These are phyloP conservation scores for Deilephila porcellus DNA, from an alignment of 2,888 invertebrate genomes.

Conservation along the genomic window DNA sequence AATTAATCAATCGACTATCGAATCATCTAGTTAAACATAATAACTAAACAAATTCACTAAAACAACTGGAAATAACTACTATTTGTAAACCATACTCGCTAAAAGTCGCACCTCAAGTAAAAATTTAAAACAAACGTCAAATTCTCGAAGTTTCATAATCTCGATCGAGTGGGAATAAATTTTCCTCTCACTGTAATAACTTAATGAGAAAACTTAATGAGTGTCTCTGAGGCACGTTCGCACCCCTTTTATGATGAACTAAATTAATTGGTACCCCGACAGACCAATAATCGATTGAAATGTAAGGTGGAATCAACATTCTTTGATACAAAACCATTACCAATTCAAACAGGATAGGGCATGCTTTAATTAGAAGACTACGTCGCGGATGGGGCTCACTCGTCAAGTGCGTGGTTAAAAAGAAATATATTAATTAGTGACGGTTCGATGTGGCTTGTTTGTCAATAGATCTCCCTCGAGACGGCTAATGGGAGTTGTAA, in stretches of 20 bases:
- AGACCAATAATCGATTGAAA: conserved; percentile 44
- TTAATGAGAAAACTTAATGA: conserved; percentile 31
- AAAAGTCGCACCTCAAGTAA: neutral
- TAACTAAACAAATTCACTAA: neutral
- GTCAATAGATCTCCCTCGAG: conserved; percentile 29
- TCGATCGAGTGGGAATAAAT: conserved; percentile 19
- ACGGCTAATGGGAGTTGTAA: conserved; percentile 25
- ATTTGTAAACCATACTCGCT: neutral
- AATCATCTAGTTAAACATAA: too few relatives aligned
- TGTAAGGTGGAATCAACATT: conserved; percentile 48
- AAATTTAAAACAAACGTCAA: conserved; percentile 7
- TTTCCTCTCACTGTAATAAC: conserved; percentile 28
- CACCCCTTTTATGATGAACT: conserved; percentile 27
- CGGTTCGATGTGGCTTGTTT: conserved; percentile 35
- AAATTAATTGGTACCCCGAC: conserved; percentile 36
- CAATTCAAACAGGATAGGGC: conserved; percentile 75
- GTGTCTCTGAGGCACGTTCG: conserved; percentile 25
- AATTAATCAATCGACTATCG: too few relatives aligned
- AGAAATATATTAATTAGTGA: conserved; percentile 41
- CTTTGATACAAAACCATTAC: conserved; percentile 80
- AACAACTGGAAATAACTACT: neutral
- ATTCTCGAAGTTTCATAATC: conserved; percentile 3
- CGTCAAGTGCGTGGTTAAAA: conserved; percentile 34
- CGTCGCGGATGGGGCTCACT: conserved; percentile 42
- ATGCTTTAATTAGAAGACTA: conserved; percentile 76